Conservation (phyloP, 2,888 invertebrate species). For the Poecilus cupreus region DNA sequence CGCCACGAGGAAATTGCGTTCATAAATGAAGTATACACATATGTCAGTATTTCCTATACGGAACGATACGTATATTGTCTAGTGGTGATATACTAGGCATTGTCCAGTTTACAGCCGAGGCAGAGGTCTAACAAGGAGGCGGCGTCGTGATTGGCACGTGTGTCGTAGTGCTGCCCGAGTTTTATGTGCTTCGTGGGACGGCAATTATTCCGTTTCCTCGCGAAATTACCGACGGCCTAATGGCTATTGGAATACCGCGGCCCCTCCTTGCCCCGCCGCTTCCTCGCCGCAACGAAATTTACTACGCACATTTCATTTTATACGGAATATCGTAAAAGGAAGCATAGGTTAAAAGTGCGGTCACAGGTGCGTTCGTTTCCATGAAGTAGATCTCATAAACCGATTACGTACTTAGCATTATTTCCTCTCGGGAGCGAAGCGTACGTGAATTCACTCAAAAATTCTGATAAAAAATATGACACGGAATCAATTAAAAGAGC, state of each 20-base stretch:
- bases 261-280: background rate
- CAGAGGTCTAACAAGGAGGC: background rate
- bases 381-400: conserved; percentile 40
- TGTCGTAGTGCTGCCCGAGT: background rate
- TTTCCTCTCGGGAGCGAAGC: background rate
- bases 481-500: conserved; percentile 24
- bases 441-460: background rate
- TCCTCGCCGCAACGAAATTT: background rate
- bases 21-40: conserved; percentile 58
- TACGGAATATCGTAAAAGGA: background rate
- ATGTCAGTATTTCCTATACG: conserved; percentile 50
- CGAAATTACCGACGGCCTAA: conserved; percentile 42
- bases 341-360: background rate
- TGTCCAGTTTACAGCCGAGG: background rate
- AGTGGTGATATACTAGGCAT: background rate
- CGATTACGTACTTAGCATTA: conserved; percentile 42
- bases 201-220: conserved; percentile 43
- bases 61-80: background rate
- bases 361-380: conserved; percentile 34
- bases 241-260: conserved; percentile 40
- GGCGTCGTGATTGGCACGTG: no score
- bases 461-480: conserved; percentile 21
- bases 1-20: conserved; percentile 58
- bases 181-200: conserved; percentile 37
- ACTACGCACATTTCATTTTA: background rate